Evolutionary conservation across 2,113 vertebrate species (phyloP).

Genomic region (Anthoscopus minutus): DNA sequence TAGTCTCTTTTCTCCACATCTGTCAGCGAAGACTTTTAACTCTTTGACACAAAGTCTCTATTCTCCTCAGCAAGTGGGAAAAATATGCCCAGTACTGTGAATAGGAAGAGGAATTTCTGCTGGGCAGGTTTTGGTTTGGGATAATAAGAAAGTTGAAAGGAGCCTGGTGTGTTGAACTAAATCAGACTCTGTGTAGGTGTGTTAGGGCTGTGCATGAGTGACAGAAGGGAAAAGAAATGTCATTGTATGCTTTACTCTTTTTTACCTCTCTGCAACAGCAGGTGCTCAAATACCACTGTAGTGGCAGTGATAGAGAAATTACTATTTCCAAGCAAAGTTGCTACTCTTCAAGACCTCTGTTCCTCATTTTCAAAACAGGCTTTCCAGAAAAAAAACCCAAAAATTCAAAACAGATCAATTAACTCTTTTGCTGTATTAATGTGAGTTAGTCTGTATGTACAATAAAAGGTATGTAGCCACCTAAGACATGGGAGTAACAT

Average conservation of each 20-base stretch:
- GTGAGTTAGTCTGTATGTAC: background rate
- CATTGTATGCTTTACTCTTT: background rate
- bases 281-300: background rate
- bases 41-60: background rate
- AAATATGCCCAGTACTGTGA: background rate
- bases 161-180: background rate
- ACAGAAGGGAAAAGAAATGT: constrained; percentile 11
- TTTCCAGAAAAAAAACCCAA: background rate
- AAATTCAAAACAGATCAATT: background rate
- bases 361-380: background rate
- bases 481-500: background rate
- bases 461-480: background rate
- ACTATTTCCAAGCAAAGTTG: background rate
- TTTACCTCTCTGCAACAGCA: background rate
- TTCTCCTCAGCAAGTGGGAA: background rate
- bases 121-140: background rate
- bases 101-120: background rate
- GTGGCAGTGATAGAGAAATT: background rate
- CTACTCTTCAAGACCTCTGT: background rate
- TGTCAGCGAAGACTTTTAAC: background rate
- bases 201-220: background rate
- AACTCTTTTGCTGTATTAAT: background rate
- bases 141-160: background rate
- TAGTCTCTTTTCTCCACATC: background rate
- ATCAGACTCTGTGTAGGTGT: background rate